phyloP scores from a whole-genome alignment of 2,797 vertebrate genomes.

The Hippoglossus hippoglossus region DNA sequence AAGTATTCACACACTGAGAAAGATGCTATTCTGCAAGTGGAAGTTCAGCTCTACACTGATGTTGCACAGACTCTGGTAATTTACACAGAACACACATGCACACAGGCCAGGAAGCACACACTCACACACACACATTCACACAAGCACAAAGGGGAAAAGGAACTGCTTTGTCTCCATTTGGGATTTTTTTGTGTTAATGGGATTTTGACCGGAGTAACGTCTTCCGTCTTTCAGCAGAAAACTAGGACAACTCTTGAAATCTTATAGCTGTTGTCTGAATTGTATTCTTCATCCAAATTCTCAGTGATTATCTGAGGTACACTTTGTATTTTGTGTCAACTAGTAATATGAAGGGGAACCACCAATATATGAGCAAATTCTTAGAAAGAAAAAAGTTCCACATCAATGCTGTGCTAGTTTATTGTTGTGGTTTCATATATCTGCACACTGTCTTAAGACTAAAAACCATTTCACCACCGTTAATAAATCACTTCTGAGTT shows the following conservation, averaged over 20 bases:
- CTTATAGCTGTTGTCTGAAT: slow-evolving; percentile 16
- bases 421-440: not conserved
- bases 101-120: not conserved
- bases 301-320: not conserved
- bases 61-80: slow-evolving; percentile 66
- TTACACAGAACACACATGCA: slow-evolving; percentile 51
- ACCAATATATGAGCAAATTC: not conserved
- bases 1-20: slow-evolving; percentile 71
- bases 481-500: too few relatives aligned
- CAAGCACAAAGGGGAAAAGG: slow-evolving; percentile 49
- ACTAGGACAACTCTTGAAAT: slow-evolving; percentile 27
- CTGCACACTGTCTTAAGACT: not conserved
- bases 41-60: slow-evolving; percentile 60
- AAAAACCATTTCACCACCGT: too few relatives aligned
- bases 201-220: slow-evolving; percentile 37
- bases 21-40: slow-evolving; percentile 74
- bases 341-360: not conserved
- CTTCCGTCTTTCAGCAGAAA: slow-evolving; percentile 45
- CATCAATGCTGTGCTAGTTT: not conserved
- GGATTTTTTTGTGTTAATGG: slow-evolving; percentile 64
- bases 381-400: not conserved
- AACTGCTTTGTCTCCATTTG: slow-evolving; percentile 74
- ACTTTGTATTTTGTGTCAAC: not conserved
- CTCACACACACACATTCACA: slow-evolving; percentile 16
- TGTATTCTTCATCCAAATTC: not conserved